Evolutionary conservation across 2,888 invertebrate genomes (phyloP).

Genomic region (Microplitis deprimator): DNA sequence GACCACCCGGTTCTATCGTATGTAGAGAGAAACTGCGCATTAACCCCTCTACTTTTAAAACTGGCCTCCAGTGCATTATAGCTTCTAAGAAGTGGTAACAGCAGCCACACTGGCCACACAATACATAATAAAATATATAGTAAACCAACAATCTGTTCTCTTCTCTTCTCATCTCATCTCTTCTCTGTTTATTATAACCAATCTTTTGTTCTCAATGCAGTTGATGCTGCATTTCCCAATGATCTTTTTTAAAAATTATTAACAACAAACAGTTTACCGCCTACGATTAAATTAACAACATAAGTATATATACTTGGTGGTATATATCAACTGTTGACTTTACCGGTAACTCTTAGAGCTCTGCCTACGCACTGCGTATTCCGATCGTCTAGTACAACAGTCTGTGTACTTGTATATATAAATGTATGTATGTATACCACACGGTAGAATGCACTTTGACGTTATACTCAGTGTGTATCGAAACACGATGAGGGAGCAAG

Average conservation of each 20-base stretch:
- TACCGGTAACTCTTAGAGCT: constrained; percentile 18
- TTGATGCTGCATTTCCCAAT: no score
- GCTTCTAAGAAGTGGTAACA: constrained; percentile 59
- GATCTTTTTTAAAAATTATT: no score
- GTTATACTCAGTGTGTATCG: constrained; percentile 55
- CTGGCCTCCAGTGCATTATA: constrained; percentile 52
- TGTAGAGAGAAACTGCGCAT: constrained; percentile 46
- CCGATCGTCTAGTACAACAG: no score
- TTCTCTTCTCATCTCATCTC: neutral
- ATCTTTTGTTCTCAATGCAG: no score
- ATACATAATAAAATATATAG: constrained; percentile 7
- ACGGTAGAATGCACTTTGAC: constrained; percentile 65
- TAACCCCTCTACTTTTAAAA: constrained; percentile 32
- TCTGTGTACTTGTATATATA: no score
- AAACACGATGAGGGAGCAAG: constrained; percentile 27
- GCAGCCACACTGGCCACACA: neutral
- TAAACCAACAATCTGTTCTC: neutral
- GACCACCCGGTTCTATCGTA: constrained; percentile 23
- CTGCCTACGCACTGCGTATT: constrained; percentile 3
- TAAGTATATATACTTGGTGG: no score
- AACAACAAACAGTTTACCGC: no score
- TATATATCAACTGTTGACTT: neutral
- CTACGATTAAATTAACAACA: no score
- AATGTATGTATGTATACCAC: constrained; percentile 45
- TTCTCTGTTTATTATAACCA: neutral